Percentiles rank a stretch among this genome's conserved stretches.
phyloP scores from a whole-genome alignment of 2,113 vertebrate species.

The Epinephelus moara region DNA sequence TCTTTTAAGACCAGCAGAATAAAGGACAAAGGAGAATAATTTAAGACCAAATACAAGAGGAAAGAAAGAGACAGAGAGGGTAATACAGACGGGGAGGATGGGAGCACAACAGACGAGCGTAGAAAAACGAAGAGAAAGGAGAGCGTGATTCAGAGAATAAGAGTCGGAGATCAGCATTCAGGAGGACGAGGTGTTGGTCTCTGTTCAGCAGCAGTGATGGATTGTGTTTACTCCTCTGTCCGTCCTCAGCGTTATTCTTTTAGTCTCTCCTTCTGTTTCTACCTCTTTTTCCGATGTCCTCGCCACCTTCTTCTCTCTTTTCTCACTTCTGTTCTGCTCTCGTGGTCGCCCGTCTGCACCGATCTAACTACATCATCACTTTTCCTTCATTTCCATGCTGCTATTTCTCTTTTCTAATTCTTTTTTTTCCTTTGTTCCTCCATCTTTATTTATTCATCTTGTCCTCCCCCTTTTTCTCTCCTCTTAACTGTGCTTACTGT shows the following conservation, averaged over 20 bases:
- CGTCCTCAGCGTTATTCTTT: slow-evolving; percentile 37
- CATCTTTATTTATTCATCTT: slow-evolving; percentile 17
- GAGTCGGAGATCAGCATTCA: slow-evolving; percentile 45
- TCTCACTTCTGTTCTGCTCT: not conserved
- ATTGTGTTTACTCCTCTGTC: slow-evolving; percentile 74
- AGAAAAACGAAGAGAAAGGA: not conserved
- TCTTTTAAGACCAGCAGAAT: not conserved
- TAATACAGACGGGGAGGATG: not conserved
- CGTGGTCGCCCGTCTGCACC: not conserved
- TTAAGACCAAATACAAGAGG: not conserved
- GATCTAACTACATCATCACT: slow-evolving; percentile 3
- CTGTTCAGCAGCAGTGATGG: slow-evolving; percentile 68
- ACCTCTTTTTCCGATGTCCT: slow-evolving; percentile 12
- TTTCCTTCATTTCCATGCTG: not conserved
- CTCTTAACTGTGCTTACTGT: not conserved
- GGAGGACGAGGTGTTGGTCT: slow-evolving; percentile 42
- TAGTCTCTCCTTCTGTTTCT: slow-evolving; percentile 24
- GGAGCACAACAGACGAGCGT: not conserved
- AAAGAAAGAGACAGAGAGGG: not conserved
- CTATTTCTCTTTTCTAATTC: not conserved
- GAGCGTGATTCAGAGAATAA: not conserved
- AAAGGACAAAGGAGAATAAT: slow-evolving; percentile 5
- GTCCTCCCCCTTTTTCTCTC: not conserved
- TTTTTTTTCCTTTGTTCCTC: not conserved
- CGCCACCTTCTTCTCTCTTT: not conserved